Base-by-base conservation (phyloP, 37 sponge, comb jelly and placozoan genomes). In the Beroe forskalii region DNA sequence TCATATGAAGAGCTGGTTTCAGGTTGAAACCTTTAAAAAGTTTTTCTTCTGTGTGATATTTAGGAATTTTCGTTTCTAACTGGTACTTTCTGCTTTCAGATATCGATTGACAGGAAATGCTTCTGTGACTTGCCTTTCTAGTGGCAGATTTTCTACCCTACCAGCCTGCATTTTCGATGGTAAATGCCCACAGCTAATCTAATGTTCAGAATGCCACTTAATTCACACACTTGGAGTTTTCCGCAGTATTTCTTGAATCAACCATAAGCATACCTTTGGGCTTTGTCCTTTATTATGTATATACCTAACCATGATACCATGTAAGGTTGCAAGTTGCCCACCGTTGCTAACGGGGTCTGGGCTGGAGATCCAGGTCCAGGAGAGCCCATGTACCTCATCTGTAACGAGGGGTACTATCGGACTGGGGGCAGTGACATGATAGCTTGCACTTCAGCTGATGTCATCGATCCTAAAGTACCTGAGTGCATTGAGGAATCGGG, bases 121-220 rank as follows among this genome's bases (percentile, higher is more conserved):
- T 1, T 27, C 6, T 1, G 72, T 69, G 19, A 69, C 72, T 14
- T 69, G 72, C 32, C 38, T 69, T 9, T 19, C 38, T 69, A 36
- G 17, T 69, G 39, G 72, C 35, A 0, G 20, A 14, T 32, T 69
- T 14, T 69, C 72, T 12, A 37, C 12, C 33, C 27, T 33, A 28
- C 72, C 72, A 35, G 27, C 72, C 8, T 69, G 72, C 19, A 37
- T 69, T 33, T 69, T 69, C 32, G 72, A 69, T 35, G 72, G 72
- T 69, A 69, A 69, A 32, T 64, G n/a, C n/a, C n/a, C n/a, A n/a
- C n/a, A n/a, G n/a, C n/a, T n/a, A n/a, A n/a, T n/a, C n/a, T n/a
- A n/a, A n/a, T n/a, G n/a, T n/a, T n/a, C n/a, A n/a, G n/a, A n/a
- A n/a, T n/a, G n/a, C n/a, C n/a, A n/a, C n/a, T n/a, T n/a, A n/a